A percentile compares a stretch with the other conserved stretches of the same genome.
These are phyloP conservation scores for Hirundichthys speculiger DNA, from an alignment of 2,113 vertebrate genomes.

Conservation along the genomic window DNA sequence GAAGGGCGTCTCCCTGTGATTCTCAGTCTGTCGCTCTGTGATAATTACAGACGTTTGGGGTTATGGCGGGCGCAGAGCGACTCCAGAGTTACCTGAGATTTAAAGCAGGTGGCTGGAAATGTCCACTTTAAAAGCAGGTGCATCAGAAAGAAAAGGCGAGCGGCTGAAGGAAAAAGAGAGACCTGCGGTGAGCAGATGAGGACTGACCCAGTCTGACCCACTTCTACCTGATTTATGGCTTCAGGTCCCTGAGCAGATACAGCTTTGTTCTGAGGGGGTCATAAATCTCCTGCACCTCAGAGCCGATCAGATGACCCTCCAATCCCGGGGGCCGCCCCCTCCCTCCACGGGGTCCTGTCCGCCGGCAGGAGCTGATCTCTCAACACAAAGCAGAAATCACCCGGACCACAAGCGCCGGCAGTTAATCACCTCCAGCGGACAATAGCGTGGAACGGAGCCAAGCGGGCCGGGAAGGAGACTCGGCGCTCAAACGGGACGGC, in stretches of 20 bases:
- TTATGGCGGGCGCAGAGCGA: too few species aligned
- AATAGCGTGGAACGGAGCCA: conserved; percentile 52
- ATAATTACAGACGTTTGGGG: too few species aligned
- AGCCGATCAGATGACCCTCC: conserved; percentile 71
- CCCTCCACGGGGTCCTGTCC: conserved; percentile 17
- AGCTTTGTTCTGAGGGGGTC: conserved; percentile 77
- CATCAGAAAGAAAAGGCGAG: neutral
- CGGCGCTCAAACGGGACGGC: conserved; percentile 42
- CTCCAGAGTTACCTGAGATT: too few species aligned
- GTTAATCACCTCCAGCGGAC: conserved; percentile 64
- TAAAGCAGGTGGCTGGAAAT: too few species aligned
- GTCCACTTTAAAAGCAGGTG: conserved; percentile 15
- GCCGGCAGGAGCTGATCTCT: conserved; percentile 32
- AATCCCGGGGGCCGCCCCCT: conserved; percentile 37
- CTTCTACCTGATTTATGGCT: conserved; percentile 80
- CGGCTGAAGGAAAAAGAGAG: conserved; percentile 49
- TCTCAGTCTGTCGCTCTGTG: too few species aligned
- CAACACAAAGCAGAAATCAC: conserved; percentile 55
- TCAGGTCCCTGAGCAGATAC: conserved; percentile 67
- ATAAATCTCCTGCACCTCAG: conserved; percentile 77
- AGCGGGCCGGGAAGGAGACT: conserved; percentile 29
- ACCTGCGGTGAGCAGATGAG: conserved; percentile 64
- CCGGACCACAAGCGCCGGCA: conserved; percentile 34
- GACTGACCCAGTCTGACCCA: conserved; percentile 77
- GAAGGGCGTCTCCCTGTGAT: too few species aligned